phyloP scores from a whole-genome alignment of 2,113 vertebrate genomes.

The Rhodinocichla rosea region DNA sequence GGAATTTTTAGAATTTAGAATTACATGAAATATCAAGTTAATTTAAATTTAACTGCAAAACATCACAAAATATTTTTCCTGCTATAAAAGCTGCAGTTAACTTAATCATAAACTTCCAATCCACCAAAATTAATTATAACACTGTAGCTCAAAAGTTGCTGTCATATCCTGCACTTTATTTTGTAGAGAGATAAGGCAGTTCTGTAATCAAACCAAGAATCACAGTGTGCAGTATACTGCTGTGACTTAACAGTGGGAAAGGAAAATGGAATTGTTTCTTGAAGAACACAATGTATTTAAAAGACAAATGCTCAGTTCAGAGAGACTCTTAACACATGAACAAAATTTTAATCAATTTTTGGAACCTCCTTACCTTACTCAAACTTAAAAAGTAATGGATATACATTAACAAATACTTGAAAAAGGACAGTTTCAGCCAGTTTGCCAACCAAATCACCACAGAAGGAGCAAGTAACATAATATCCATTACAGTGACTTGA shows the following conservation, averaged over 20 bases:
- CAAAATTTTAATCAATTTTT: neutral
- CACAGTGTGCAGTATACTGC: accelerated
- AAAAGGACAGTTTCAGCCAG: neutral
- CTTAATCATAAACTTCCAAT: neutral
- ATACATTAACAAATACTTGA: neutral
- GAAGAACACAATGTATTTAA: neutral
- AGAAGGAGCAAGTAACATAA: neutral
- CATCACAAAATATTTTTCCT: neutral
- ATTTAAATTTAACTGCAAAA: neutral
- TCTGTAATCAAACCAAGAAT: neutral
- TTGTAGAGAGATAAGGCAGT: neutral
- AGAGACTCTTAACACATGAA: neutral
- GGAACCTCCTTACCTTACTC: neutral
- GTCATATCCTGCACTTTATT: neutral
- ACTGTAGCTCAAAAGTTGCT: neutral
- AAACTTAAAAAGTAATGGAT: neutral
- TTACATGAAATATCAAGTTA: neutral
- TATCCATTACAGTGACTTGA: neutral
- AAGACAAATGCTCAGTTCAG: neutral
- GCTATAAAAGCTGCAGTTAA: neutral
- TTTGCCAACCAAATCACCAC: neutral
- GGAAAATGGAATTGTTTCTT: neutral
- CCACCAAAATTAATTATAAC: neutral
- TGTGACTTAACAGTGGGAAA: neutral
- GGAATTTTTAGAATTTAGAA: neutral